These are phyloP conservation scores for Ormyrus thymus DNA, from an alignment of 2,888 invertebrate genomes.

Conservation along the genomic window DNA sequence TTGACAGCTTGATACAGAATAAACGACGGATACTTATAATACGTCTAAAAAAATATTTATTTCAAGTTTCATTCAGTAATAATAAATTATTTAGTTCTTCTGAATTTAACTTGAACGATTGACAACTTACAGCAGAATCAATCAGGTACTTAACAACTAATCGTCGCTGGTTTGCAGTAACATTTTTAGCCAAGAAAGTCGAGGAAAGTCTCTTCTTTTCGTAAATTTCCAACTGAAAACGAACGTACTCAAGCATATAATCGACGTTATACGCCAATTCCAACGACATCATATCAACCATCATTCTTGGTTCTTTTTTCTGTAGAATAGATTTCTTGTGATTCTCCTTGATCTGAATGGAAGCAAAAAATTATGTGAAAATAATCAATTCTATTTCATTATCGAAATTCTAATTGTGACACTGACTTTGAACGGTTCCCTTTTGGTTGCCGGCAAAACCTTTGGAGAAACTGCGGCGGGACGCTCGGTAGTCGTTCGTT, in stretches of 20 bases:
- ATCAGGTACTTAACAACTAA: conserved; percentile 59
- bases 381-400: not conserved
- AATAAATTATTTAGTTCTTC: not conserved
- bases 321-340: conserved; percentile 19
- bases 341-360: conserved; percentile 46
- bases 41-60: conserved; percentile 58
- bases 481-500: too few species aligned
- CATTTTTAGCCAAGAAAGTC: conserved; percentile 54
- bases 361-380: not conserved
- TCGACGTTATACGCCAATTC: conserved; percentile 49
- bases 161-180: conserved; percentile 61
- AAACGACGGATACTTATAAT: conserved; percentile 60
- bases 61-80: not conserved
- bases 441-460: conserved; percentile 17
- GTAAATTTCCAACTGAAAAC: conserved; percentile 58
- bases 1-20: conserved; percentile 64
- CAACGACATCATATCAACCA: conserved; percentile 24
- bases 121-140: conserved; percentile 44
- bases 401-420: not conserved
- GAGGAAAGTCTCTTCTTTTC: conserved; percentile 50
- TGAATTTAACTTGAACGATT: not conserved
- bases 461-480: conserved; percentile 22
- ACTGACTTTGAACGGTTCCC: conserved; percentile 33
- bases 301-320: not conserved
- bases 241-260: conserved; percentile 57